phyloP scores from a whole-genome alignment of 35 echinoderm and acorn worm species.

The Amphiura filiformis region DNA sequence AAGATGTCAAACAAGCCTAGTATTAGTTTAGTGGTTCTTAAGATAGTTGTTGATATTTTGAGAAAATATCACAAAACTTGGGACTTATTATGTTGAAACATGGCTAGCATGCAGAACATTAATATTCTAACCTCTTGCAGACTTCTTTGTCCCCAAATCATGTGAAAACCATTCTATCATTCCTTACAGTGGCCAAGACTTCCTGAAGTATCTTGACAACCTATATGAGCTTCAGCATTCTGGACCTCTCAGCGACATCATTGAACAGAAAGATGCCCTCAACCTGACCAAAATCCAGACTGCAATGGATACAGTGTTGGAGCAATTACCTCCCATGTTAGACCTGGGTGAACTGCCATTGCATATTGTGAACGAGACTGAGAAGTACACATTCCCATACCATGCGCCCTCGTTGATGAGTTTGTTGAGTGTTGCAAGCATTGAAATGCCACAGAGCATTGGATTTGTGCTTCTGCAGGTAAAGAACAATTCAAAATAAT shows the following conservation, averaged over 20 bases:
- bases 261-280: conserved; percentile 20
- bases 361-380: conserved; percentile 81
- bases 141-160: too few relatives aligned
- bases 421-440: conserved; percentile 66
- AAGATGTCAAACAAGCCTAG: too few relatives aligned
- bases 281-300: conserved; percentile 76
- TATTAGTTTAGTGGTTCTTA: too few relatives aligned
- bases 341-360: conserved; percentile 83
- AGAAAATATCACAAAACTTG: too few relatives aligned
- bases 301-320: conserved; percentile 59
- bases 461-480: conserved; percentile 94
- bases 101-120: too few relatives aligned
- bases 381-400: conserved; percentile 94
- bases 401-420: conserved; percentile 91
- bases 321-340: conserved; percentile 68
- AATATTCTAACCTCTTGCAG: too few relatives aligned
- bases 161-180: too few relatives aligned
- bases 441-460: conserved; percentile 92
- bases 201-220: conserved; percentile 71
- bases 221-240: conserved; percentile 91
- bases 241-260: conserved; percentile 15
- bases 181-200: conserved; percentile 76
- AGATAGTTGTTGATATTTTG: too few relatives aligned
- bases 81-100: too few relatives aligned
- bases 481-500: not conserved